Evolutionary conservation across 2,888 invertebrate species (phyloP), one percentile per base, ranked within the genome.

Genomic region (Eupelmus urozonus): DNA sequence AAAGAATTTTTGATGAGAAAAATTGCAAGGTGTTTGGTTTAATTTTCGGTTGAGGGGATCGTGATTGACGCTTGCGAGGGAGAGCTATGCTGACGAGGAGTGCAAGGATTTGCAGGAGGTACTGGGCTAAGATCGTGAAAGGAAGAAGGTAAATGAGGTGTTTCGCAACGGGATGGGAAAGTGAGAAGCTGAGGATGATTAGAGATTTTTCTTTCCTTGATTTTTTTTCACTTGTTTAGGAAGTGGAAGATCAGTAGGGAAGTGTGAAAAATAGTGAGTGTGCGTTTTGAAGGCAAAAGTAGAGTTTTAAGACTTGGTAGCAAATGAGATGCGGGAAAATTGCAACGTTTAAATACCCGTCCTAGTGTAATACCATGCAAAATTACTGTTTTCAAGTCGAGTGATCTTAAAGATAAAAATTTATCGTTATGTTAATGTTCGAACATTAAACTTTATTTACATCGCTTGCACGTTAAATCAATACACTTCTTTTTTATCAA

Each of bases 41-140:
- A 63, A 57, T 69, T 57, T 51, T 51, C 2, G n/a, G 9, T 34
- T 62, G 0, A 20, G 34, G n/a, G 18, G 27, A 34, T 18, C 27
- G 34, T 71, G 34, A 34, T 34, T 13, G 29, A 18, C 20, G n/a
- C 4, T 34, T 62, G 0, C 49, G 51, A 9, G 25, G 20, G 27
- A 45, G 40, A 34, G 49, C 27, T 29, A 42, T 9, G 20, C 25
- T 59, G 62, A 23, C 59, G 27, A 27, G 29, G 40, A 20, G 45
- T 70, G 18, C 27, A 27, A 49, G 34, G 18, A 59, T 5, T 7
- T 29, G 59, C 25, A 51, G 25, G 25, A 60, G 53, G 27, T 75
- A 51, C 62, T 69, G 27, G 42, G 51, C 51, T 25, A 65, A 75
- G 25, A 62, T 75, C 18, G 40, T 59, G 29, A 59, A 57, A n/a